These are phyloP conservation scores for Podotricha telesiphe DNA, from an alignment of 2,888 invertebrate species.

Conservation along the genomic window DNA sequence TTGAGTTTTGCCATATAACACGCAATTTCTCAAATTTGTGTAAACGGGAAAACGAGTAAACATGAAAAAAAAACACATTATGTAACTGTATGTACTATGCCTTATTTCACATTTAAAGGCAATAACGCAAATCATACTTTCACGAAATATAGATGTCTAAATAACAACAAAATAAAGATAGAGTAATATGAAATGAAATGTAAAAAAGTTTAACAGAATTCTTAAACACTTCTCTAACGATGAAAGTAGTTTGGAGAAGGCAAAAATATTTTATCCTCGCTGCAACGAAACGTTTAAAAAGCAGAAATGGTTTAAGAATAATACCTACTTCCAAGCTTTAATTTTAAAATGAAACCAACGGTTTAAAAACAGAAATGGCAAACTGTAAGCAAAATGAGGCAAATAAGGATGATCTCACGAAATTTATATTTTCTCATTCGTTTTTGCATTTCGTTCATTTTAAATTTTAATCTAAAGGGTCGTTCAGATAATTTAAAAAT, in stretches of 20 bases:
- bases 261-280: slow-evolving; percentile 22
- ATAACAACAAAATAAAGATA: background rate
- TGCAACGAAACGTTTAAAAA: slow-evolving; percentile 13
- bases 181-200: background rate
- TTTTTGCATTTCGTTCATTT: slow-evolving; percentile 1
- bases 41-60: too few species aligned
- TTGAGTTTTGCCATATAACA: too few species aligned
- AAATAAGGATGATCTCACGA: slow-evolving; percentile 13
- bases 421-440: background rate
- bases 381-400: slow-evolving; percentile 21
- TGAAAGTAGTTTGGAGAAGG: slow-evolving; percentile 9
- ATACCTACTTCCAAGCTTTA: slow-evolving; percentile 6
- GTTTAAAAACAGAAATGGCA: slow-evolving; percentile 17
- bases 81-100: too few species aligned
- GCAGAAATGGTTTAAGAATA: slow-evolving; percentile 6
- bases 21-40: too few species aligned
- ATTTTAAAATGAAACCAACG: slow-evolving; percentile 20
- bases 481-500: background rate
- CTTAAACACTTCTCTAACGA: slow-evolving; percentile 8
- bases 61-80: too few species aligned
- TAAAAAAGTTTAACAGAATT: slow-evolving; percentile 5
- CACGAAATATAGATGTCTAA: too few species aligned
- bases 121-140: too few species aligned
- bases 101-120: too few species aligned
- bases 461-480: background rate